Evolutionary conservation across 2,113 vertebrate species (phyloP).

Genomic region (Elanoides forficatus): DNA sequence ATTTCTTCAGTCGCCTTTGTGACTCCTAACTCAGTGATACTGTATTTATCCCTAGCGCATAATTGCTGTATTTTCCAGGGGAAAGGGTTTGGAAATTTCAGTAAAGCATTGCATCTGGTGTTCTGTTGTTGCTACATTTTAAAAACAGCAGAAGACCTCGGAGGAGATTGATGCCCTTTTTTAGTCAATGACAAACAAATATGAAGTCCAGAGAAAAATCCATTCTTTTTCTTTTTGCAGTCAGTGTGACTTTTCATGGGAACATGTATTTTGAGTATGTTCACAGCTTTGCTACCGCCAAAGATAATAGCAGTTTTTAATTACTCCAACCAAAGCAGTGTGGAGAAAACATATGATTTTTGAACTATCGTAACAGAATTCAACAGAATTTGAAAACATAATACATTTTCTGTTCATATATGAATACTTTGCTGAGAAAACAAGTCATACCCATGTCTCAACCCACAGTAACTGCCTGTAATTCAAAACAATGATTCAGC

Average conservation of each 20-base stretch:
- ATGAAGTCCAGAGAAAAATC: not conserved
- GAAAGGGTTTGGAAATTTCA: not conserved
- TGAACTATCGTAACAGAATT: not conserved
- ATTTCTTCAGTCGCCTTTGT: not conserved
- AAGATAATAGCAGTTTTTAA: constrained; percentile 1
- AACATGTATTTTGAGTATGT: not conserved
- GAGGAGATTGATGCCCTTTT: not conserved
- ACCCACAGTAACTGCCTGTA: not conserved
- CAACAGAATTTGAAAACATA: not conserved
- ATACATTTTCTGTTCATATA: constrained; percentile 15
- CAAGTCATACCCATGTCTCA: not conserved
- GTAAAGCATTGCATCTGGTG: not conserved
- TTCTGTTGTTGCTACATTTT: not conserved
- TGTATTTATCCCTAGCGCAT: not conserved
- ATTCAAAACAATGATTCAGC: constrained; percentile 54
- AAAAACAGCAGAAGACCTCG: not conserved
- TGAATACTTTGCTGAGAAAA: not conserved
- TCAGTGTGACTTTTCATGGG: not conserved
- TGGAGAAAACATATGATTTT: not conserved
- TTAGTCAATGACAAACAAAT: not conserved
- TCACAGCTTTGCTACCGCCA: not conserved
- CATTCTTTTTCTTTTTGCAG: not conserved
- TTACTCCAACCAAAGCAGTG: not conserved
- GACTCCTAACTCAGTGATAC: not conserved
- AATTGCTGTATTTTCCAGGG: not conserved